Evolutionary conservation across 2,888 invertebrate species (phyloP).

Genomic region (Liopterus haemorrhoidalis): DNA sequence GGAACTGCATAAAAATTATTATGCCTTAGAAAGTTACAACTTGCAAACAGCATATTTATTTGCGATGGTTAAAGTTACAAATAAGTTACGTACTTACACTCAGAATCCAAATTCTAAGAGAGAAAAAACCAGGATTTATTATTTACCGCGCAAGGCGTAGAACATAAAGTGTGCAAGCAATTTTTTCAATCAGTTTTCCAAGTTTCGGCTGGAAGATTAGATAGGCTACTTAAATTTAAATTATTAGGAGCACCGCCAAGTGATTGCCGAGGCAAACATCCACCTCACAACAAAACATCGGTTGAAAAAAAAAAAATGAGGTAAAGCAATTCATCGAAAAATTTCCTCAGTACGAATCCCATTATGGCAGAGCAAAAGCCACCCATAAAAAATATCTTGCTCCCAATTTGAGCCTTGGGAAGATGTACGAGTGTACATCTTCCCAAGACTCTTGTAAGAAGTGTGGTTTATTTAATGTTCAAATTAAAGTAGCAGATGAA

Average conservation of each 20-base stretch:
- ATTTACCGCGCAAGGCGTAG: neutral
- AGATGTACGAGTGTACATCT: conserved; percentile 3
- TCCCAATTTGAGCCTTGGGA: neutral
- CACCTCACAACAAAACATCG: conserved; percentile 12
- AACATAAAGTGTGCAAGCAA: neutral
- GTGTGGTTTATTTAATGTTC: too few species aligned
- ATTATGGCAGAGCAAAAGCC: conserved; percentile 11
- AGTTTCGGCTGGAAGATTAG: conserved; percentile 13
- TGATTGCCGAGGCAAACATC: conserved; percentile 11
- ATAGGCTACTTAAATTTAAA: conserved; percentile 7
- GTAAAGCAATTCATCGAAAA: conserved; percentile 15
- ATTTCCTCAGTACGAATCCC: conserved; percentile 16
- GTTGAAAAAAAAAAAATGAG: conserved; percentile 9
- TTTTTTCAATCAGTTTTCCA: conserved; percentile 2
- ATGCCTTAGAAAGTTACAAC: neutral
- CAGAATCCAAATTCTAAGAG: conserved; percentile 5
- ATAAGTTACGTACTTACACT: neutral
- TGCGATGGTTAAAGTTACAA: neutral
- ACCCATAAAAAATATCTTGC: conserved; percentile 8
- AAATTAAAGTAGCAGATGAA: too few species aligned
- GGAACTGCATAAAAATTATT: neutral
- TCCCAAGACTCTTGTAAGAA: too few species aligned
- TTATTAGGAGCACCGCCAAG: conserved; percentile 1
- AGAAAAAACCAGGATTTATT: neutral
- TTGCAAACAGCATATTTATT: neutral